phyloP scores from a whole-genome alignment of 2,888 invertebrate genomes.

The Eupithecia tripunctaria region DNA sequence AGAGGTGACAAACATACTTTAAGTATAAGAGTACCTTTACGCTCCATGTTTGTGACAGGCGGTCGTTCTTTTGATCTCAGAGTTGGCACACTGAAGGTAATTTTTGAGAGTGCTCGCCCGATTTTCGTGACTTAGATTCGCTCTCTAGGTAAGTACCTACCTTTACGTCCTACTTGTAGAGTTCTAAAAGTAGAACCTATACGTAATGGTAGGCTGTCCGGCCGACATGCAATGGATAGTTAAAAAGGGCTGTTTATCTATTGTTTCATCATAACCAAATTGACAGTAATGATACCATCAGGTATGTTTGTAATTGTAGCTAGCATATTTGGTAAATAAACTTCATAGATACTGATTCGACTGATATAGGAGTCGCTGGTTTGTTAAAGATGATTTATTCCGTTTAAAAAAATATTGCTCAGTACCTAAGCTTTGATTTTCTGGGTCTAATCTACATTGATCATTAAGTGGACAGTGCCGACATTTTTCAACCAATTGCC shows the following conservation, averaged over 20 bases:
- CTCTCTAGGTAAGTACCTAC: constrained; percentile 27
- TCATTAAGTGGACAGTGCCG: not conserved
- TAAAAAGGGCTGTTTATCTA: not conserved
- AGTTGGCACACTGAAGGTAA: constrained; percentile 48
- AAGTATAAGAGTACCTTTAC: constrained; percentile 4
- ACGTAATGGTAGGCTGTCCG: no score
- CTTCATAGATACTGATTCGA: not conserved
- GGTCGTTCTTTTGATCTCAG: constrained; percentile 50
- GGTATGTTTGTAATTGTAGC: not conserved
- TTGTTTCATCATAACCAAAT: not conserved
- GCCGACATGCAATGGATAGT: not conserved
- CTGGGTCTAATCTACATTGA: not conserved
- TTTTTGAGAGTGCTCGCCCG: constrained; percentile 51
- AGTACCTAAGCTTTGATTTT: not conserved
- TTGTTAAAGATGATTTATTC: not conserved
- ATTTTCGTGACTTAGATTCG: constrained; percentile 42
- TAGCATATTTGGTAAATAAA: not conserved
- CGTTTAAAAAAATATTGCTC: not conserved
- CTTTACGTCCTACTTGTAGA: not conserved
- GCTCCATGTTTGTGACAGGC: constrained; percentile 43
- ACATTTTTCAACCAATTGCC: constrained; percentile 21
- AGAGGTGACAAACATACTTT: constrained; percentile 3
- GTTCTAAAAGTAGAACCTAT: no score
- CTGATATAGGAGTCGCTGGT: not conserved
- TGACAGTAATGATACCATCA: not conserved